Conservation (phyloP, 2,113 vertebrate species). For the Sclerurus mexicanus region DNA sequence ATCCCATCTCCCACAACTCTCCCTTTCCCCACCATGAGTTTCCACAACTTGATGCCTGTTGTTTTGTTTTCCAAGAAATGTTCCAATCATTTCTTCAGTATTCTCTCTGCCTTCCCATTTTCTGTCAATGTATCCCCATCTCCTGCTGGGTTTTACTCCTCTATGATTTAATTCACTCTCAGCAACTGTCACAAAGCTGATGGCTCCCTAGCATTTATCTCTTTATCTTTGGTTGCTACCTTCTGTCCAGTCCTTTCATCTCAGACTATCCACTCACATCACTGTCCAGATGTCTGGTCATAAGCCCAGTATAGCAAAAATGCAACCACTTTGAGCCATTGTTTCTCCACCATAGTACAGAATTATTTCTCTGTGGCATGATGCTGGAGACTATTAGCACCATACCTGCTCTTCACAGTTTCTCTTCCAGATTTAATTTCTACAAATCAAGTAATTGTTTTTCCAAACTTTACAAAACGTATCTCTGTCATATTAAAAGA, state of each 20-base stretch:
- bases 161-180: conserved; percentile 43
- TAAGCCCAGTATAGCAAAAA: not conserved
- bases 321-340: not conserved
- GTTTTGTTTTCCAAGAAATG: not conserved
- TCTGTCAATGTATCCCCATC: conserved; percentile 15
- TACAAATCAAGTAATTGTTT: not conserved
- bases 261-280: not conserved
- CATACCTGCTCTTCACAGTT: not conserved
- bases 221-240: conserved; percentile 19
- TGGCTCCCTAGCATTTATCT: conserved; percentile 22
- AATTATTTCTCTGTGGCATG: not conserved
- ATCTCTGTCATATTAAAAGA: not conserved
- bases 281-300: not conserved
- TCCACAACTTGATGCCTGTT: conserved; percentile 15
- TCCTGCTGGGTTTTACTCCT: conserved; percentile 23
- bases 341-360: not conserved
- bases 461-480: not conserved
- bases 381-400: not conserved
- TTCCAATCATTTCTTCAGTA: conserved; percentile 13
- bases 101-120: conserved; percentile 19
- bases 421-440: not conserved
- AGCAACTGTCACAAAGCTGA: conserved; percentile 4
- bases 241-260: conserved; percentile 14
- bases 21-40: conserved; percentile 27
- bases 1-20: conserved; percentile 48